A percentile compares a stretch with the other conserved stretches of the same genome.
Evolutionary conservation across 2,113 vertebrate species (phyloP).

Genomic region (Callipepla californica): DNA sequence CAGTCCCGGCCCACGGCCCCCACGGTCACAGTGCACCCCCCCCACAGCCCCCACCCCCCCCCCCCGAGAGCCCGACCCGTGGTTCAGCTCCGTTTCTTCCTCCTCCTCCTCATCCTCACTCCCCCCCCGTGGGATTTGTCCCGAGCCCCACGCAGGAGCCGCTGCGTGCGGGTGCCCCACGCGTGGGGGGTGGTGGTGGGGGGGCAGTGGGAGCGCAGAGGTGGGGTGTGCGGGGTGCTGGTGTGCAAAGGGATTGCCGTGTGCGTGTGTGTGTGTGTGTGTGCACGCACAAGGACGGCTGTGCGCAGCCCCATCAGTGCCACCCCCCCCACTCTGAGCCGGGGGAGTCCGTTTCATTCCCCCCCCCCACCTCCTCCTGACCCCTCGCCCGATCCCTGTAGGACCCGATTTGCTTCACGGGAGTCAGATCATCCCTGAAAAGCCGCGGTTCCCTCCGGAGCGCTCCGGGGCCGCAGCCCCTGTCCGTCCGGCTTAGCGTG

Average conservation of each 20-base stretch:
- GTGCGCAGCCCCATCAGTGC: accelerated
- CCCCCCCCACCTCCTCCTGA: not conserved
- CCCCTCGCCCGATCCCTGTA: constrained; percentile 21
- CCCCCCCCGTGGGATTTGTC: not conserved
- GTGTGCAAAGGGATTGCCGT: not conserved
- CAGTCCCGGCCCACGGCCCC: not conserved
- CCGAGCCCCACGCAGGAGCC: accelerated
- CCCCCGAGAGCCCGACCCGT: not conserved
- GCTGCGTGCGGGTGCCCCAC: not conserved
- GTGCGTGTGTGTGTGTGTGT: accelerated
- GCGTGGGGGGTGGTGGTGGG: too few species aligned
- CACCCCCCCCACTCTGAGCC: not conserved
- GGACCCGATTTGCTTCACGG: constrained; percentile 47
- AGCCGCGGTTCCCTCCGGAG: constrained; percentile 21
- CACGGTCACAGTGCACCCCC: not conserved
- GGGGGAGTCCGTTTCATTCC: not conserved
- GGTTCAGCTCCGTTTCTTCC: not conserved
- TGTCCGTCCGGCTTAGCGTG: constrained; percentile 50
- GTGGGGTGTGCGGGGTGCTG: not conserved
- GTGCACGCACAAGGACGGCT: not conserved
- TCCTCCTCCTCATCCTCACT: not conserved
- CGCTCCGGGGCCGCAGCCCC: constrained; percentile 42
- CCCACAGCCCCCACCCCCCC: not conserved
- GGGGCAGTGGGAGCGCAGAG: not conserved
- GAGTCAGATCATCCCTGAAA: constrained; percentile 7